Evolutionary conservation across 2,797 vertebrate species (phyloP).

Genomic region (Tokudaia muenninki): DNA sequence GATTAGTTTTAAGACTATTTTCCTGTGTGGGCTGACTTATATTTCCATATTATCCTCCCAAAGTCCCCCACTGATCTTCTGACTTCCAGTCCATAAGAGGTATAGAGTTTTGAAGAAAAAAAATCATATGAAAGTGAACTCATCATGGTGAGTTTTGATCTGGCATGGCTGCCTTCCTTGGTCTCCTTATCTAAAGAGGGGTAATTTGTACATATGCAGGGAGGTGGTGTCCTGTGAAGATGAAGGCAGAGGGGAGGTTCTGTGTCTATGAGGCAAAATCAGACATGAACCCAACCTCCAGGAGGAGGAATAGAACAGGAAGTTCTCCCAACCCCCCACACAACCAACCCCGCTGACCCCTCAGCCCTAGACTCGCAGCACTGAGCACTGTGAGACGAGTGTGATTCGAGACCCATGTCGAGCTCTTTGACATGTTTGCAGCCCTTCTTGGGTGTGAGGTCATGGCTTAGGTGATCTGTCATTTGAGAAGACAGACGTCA

Average conservation of each 20-base stretch:
- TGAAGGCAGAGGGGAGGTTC: fast-evolving
- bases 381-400: background rate
- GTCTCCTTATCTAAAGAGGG: background rate
- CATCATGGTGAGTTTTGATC: too few relatives aligned
- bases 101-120: background rate
- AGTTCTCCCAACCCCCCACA: background rate
- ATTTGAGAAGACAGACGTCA: background rate
- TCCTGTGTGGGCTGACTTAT: background rate
- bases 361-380: background rate
- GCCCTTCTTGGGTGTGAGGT: background rate
- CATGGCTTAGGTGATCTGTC: too few relatives aligned
- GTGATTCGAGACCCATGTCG: background rate
- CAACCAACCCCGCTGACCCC: too few relatives aligned
- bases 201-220: too few relatives aligned
- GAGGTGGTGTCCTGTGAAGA: background rate
- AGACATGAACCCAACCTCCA: background rate
- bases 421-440: background rate
- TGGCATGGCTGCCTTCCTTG: background rate
- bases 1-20: background rate
- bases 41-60: fast-evolving
- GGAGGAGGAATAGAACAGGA: too few relatives aligned
- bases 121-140: background rate
- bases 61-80: background rate
- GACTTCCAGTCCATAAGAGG: background rate
- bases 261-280: background rate